Percentiles rank a stretch among this genome's conserved stretches.
These are phyloP conservation scores for Brachyhypopomus occidentalis DNA, from an alignment of 2,113 vertebrate species.

Conservation along the genomic window DNA sequence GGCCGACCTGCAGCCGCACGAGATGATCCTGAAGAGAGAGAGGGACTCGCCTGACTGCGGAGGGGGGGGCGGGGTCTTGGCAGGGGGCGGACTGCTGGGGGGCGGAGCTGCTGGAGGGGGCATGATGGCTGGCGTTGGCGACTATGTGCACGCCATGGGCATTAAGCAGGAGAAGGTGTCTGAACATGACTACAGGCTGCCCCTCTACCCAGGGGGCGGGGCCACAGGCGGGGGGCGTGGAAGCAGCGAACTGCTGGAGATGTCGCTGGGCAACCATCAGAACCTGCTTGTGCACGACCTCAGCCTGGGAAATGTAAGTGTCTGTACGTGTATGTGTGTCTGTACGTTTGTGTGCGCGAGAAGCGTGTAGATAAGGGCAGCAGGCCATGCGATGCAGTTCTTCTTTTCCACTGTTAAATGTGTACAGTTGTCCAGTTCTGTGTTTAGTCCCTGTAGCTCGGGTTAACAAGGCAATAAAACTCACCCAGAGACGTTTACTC, in stretches of 20 bases:
- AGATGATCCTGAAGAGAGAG: conserved; percentile 96
- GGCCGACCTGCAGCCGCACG: conserved; percentile 81
- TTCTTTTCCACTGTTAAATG: no score
- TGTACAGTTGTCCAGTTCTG: no score
- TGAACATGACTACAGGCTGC: conserved; percentile 85
- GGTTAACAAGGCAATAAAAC: conserved; percentile 55
- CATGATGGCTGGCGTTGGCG: conserved; percentile 60
- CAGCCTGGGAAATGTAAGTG: conserved; percentile 77
- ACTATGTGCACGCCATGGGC: conserved; percentile 85
- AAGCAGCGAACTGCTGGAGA: conserved; percentile 73
- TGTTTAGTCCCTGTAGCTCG: background rate
- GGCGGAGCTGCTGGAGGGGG: conserved; percentile 62
- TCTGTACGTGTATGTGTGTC: background rate
- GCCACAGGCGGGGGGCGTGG: conserved; percentile 63
- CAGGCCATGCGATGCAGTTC: no score
- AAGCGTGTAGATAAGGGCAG: no score
- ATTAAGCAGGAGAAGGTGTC: conserved; percentile 95
- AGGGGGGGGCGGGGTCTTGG: conserved; percentile 62
- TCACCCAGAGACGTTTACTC: conserved; percentile 53
- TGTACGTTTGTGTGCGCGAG: no score
- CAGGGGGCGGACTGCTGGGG: conserved; percentile 51
- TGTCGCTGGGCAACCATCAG: conserved; percentile 79
- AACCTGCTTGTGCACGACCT: conserved; percentile 86
- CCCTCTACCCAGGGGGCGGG: conserved; percentile 74
- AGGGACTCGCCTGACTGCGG: conserved; percentile 80